Evolutionary conservation across 2,113 vertebrate species (phyloP).

Genomic region (Alces alces): DNA sequence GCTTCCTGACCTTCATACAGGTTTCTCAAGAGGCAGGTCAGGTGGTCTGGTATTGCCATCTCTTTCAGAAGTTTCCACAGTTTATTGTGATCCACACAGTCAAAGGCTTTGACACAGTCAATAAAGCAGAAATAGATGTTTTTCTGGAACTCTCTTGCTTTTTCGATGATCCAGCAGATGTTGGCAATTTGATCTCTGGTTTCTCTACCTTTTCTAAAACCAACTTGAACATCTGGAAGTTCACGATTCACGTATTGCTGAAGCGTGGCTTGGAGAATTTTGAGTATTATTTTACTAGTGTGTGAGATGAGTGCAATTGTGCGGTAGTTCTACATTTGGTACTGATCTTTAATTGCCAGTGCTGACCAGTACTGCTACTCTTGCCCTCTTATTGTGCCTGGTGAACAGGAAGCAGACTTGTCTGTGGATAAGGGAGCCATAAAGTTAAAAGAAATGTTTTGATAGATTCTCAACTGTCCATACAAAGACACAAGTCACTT

Average conservation of each 20-base stretch:
- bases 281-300: neutral
- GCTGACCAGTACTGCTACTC: neutral
- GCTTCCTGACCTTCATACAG: no score
- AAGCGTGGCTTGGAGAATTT: neutral
- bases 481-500: neutral
- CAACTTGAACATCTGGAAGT: neutral
- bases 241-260: fast-evolving
- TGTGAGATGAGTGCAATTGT: neutral
- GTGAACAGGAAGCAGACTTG: neutral
- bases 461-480: neutral
- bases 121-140: neutral
- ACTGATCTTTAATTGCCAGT: neutral
- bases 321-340: neutral
- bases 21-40: no score
- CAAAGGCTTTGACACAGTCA: neutral
- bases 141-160: neutral
- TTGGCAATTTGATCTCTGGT: neutral
- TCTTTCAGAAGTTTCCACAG: neutral
- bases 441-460: neutral
- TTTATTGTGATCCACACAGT: neutral
- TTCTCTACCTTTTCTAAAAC: neutral
- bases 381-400: neutral
- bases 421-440: neutral
- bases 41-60: no score
- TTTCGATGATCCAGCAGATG: neutral